Base-by-base conservation (phyloP, 2,888 invertebrate genomes). In the Brachylomia viminalis region DNA sequence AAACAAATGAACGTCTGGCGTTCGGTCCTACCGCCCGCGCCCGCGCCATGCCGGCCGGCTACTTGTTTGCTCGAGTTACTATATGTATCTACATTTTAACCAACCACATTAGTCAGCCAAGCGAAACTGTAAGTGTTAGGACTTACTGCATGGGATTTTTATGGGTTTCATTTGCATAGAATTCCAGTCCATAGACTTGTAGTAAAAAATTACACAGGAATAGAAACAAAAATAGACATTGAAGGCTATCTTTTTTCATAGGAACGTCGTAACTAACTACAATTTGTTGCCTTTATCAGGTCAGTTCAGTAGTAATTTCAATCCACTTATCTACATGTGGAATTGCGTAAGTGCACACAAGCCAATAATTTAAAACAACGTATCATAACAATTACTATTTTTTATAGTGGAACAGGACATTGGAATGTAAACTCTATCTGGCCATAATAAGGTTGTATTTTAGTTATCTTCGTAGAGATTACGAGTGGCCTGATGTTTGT, bases 341-440 rank as follows among this genome's bases (percentile, higher is more conserved):
- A 87, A 86, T 87, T 88, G 75, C 82, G 81, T 87, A 90, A 87
- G 82, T 72, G 77, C 84, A 86, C 76, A 86, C 80, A 84, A 89
- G 84, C 84, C 84, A 88, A 89, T 89, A 90, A 89, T 90, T 90
- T 87, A 85, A 88, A 89, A 87, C 87, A 87, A 84, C 82, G 76
- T 76, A 85, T 88, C 86, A 85, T 84, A 87, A 86, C 86, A 86
- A 78, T 80, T 82, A 82, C 72, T 66, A 76, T 74, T 78, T 74
- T 83, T 89, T 86, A 85, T 58, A 68, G 20, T 61, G 4, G 58
- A 47, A 62, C 13, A 15, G 10, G 42, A 30, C 73, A 84, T 59
- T 70, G 68, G 27, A 88, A 77, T 79, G 45, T 79, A 74, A 84
- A 67, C 86, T 88, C 79, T 91, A 86, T 38, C n/a, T 1, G 10